These are phyloP conservation scores for Monarcha castaneiventris DNA, from an alignment of 2,113 vertebrate genomes.

Conservation along the genomic window DNA sequence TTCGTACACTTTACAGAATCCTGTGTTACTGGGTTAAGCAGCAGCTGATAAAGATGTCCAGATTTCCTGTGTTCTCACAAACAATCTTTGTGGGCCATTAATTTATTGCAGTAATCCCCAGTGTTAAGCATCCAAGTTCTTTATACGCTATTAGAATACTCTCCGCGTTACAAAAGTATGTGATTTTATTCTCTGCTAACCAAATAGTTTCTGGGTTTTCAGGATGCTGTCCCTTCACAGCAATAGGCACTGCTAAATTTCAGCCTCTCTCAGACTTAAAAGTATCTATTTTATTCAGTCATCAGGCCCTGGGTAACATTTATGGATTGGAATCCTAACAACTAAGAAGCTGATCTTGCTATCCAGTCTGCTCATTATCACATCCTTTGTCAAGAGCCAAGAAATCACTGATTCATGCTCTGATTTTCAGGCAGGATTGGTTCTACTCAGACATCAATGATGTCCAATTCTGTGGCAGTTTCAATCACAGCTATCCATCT, in stretches of 20 bases:
- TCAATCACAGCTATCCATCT: conserved; percentile 48
- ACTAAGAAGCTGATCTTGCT: conserved; percentile 60
- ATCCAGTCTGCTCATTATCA: conserved; percentile 67
- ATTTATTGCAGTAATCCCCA: not conserved
- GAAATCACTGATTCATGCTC: conserved; percentile 72
- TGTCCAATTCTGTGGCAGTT: conserved; percentile 63
- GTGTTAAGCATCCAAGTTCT: not conserved
- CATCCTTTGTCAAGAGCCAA: conserved; percentile 59
- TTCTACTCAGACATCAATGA: conserved; percentile 70
- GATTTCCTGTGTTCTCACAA: not conserved
- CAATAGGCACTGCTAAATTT: conserved; percentile 16
- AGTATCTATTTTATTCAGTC: conserved; percentile 64
- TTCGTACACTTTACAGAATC: not conserved
- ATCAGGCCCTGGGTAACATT: conserved; percentile 57
- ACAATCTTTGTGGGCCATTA: not conserved
- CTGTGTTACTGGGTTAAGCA: not conserved
- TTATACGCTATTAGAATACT: not conserved
- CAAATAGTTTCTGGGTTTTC: conserved; percentile 45
- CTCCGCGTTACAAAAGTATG: not conserved
- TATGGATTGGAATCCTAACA: conserved; percentile 53
- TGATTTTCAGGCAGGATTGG: conserved; percentile 72
- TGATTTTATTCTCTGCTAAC: not conserved
- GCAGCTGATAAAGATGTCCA: not conserved
- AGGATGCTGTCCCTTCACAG: conserved; percentile 1
- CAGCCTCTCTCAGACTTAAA: conserved; percentile 4